Evolutionary conservation across 1,140 invertebrate genomes (phyloP), one percentile per base, ranked within the genome.

Genomic region (Parasteatoda tepidariorum): DNA sequence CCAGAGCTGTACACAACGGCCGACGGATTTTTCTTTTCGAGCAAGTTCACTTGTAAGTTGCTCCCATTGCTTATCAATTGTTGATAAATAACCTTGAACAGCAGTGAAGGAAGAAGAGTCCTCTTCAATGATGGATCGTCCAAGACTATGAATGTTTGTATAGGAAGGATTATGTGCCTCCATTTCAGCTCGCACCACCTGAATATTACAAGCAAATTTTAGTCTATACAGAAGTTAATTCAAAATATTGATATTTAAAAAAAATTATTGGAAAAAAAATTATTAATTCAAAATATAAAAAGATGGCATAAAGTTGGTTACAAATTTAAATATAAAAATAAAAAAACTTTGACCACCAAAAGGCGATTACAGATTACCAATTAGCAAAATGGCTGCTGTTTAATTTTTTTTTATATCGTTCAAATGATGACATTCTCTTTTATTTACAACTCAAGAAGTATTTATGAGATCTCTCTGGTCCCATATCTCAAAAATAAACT

Each of bases 21-120:
- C 91, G 85, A 95, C 94, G 85, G 88, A 86, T 70, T 88, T 87
- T 62, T 89, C 93, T 83, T 95, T 93, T 57, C 95, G 93, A 54
- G 92, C 91, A 5, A 97, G 91, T 24, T 93, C 88, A 70, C 94
- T 92, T 75, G 93, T 92, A 0, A 95, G 89, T 86, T 93, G 93
- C 86, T 95, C 94, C 92, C 94, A 96, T 79, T 93, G 93, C 33
- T 92, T 92, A 85, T 96, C 94, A 48, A 94, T 91, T 0, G 93
- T 91, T 2, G 94, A 91, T 0, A 96, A 87, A 48, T 93, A 92
- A 79, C 94, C 93, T 88, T 96, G 95, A 76, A 96, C 93, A 3
- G 92, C 92, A 3, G 93, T 92, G 88, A 93, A 93, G 85, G 94
- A 94, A 31, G 92, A 92, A 84, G 94, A 93, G 89, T 96, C 95